Conservation (phyloP, 2,888 invertebrate species). For the Nemoura dubitans region DNA sequence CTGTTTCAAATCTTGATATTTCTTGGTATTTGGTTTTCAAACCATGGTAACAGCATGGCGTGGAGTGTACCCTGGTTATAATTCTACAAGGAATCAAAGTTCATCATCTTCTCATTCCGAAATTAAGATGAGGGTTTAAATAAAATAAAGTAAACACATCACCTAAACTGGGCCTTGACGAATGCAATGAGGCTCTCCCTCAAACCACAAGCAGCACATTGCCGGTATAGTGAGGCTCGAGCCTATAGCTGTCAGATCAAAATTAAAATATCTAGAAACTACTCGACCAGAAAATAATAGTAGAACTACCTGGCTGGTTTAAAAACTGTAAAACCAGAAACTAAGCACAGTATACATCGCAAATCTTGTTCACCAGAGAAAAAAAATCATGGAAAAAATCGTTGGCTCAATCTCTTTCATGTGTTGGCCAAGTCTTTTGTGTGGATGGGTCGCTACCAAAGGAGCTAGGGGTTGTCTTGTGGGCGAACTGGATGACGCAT, state of each 20-base stretch:
- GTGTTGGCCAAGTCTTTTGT: not conserved
- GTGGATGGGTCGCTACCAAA: not conserved
- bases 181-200: no score
- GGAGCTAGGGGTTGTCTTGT: not conserved
- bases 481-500: not conserved
- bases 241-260: not conserved
- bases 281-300: not conserved
- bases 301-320: not conserved
- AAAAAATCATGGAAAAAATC: not conserved
- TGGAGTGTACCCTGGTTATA: no score
- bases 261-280: not conserved
- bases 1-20: no score
- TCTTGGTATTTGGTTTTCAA: no score
- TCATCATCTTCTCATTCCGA: no score
- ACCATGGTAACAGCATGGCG: no score
- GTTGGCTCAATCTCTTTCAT: not conserved
- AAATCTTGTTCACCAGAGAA: not conserved
- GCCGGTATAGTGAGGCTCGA: not conserved
- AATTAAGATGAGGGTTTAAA: no score
- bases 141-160: no score
- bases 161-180: no score
- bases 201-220: no score
- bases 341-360: not conserved
- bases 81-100: no score
- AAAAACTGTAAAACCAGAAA: slow-evolving; percentile 12